Evolutionary conservation across 2,888 invertebrate genomes (phyloP).

Genomic region (Hydraecia micacea): DNA sequence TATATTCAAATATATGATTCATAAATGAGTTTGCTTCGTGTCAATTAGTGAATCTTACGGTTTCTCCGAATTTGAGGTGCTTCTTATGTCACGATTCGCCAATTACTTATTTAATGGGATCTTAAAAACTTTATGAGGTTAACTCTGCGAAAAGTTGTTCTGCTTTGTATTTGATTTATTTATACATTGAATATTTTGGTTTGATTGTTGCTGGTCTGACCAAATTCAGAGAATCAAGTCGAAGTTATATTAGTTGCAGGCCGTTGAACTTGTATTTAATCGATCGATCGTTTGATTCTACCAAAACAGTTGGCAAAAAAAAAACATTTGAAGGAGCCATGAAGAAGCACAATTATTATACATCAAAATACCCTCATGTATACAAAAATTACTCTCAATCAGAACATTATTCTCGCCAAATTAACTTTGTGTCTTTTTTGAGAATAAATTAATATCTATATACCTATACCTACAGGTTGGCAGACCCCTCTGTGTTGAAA

Average conservation of each 20-base stretch:
- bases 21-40: conserved; percentile 33
- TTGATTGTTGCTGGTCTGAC: not conserved
- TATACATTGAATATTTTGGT: not conserved
- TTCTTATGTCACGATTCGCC: conserved; percentile 24
- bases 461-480: no score
- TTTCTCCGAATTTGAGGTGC: conserved; percentile 34
- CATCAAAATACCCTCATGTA: not conserved
- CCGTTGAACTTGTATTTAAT: conserved; percentile 26
- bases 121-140: conserved; percentile 10
- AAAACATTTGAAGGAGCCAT: not conserved
- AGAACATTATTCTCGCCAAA: no score
- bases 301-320: not conserved
- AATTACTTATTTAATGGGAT: conserved; percentile 17
- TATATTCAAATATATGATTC: conserved; percentile 42
- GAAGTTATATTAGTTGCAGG: not conserved
- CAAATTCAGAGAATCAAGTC: conserved; percentile 32
- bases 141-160: conserved; percentile 2
- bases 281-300: not conserved
- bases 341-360: not conserved
- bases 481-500: no score
- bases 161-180: conserved; percentile 16
- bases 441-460: no score
- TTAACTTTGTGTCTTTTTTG: no score
- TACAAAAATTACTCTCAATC: not conserved
- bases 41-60: conserved; percentile 35